Evolutionary conservation across 2,888 invertebrate species (phyloP).

Genomic region (Coronaproctus castanopsis): DNA sequence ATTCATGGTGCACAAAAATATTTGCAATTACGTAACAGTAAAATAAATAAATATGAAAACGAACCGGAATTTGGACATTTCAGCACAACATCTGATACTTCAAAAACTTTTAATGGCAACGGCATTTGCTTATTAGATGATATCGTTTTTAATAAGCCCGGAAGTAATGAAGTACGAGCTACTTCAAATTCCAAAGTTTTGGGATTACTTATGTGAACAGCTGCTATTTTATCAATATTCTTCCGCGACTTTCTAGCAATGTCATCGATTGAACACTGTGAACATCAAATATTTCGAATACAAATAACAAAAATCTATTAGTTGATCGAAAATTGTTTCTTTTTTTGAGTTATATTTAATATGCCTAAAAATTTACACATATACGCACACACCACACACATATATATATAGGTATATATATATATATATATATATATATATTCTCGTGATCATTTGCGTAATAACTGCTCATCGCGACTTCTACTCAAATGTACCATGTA

Average conservation of each 20-base stretch:
- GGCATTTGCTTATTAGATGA: constrained; percentile 91
- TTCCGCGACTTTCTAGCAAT: constrained; percentile 64
- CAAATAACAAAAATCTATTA: not conserved
- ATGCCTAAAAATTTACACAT: too few species aligned
- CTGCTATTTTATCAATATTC: constrained; percentile 45
- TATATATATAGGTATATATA: too few species aligned
- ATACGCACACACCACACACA: too few species aligned
- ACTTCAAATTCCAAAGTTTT: constrained; percentile 96
- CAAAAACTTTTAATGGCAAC: constrained; percentile 82
- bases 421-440: too few species aligned
- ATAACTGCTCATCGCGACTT: too few species aligned
- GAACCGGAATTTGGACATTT: constrained; percentile 44
- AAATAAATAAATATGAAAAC: too few species aligned
- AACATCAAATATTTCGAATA: constrained; percentile 16
- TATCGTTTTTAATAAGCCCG: constrained; percentile 84
- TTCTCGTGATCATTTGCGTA: too few species aligned
- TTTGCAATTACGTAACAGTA: too few species aligned
- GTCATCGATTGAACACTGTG: constrained; percentile 79
- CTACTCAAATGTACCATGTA: too few species aligned
- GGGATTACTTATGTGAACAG: constrained; percentile 87
- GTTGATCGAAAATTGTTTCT: too few species aligned
- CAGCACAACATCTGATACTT: constrained; percentile 82
- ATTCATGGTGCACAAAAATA: too few species aligned
- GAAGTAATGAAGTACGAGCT: constrained; percentile 66
- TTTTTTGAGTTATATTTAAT: too few species aligned